A percentile compares a stretch with the other conserved stretches of the same genome.
These are phyloP conservation scores for Drosophila nikananu DNA, from an alignment of 1,140 invertebrate species.

Conservation along the genomic window DNA sequence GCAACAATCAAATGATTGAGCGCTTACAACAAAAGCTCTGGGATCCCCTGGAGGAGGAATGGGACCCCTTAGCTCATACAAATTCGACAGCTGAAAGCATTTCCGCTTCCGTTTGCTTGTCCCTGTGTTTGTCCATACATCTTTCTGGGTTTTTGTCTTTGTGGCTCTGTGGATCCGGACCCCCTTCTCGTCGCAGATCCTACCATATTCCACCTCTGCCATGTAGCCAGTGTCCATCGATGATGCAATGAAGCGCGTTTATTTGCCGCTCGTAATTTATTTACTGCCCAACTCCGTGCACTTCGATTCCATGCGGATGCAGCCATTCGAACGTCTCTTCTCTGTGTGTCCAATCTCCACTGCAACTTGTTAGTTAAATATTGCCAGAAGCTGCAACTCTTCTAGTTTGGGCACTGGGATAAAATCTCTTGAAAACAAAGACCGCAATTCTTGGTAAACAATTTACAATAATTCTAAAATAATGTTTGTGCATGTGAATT, in stretches of 20 bases:
- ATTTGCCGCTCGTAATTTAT: constrained; percentile 84
- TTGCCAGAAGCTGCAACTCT: constrained; percentile 65
- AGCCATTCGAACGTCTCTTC: constrained; percentile 33
- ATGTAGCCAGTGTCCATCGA: constrained; percentile 26
- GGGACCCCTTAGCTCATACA: constrained; percentile 64
- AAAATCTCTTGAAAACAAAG: not conserved
- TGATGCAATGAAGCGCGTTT: constrained; percentile 76
- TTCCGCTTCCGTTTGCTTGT: constrained; percentile 82
- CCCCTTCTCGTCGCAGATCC: not conserved
- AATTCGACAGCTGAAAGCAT: constrained; percentile 82
- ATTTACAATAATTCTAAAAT: too few species aligned
- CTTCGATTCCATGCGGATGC: constrained; percentile 44
- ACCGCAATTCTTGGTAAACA: not conserved
- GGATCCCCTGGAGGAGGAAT: constrained; percentile 32
- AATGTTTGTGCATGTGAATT: too few species aligned
- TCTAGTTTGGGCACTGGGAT: constrained; percentile 12
- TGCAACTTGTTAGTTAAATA: constrained; percentile 81
- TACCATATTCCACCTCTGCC: constrained; percentile 23
- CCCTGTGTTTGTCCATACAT: constrained; percentile 78
- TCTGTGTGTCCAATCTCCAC: constrained; percentile 15
- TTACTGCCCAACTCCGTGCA: constrained; percentile 73
- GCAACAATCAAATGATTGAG: constrained; percentile 82
- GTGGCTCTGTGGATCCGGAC: constrained; percentile 14
- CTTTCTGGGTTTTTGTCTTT: constrained; percentile 35
- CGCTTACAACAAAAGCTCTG: constrained; percentile 67